These are phyloP conservation scores for Prosopocoilus inquinatus DNA, from an alignment of 2,888 invertebrate genomes.

Conservation along the genomic window DNA sequence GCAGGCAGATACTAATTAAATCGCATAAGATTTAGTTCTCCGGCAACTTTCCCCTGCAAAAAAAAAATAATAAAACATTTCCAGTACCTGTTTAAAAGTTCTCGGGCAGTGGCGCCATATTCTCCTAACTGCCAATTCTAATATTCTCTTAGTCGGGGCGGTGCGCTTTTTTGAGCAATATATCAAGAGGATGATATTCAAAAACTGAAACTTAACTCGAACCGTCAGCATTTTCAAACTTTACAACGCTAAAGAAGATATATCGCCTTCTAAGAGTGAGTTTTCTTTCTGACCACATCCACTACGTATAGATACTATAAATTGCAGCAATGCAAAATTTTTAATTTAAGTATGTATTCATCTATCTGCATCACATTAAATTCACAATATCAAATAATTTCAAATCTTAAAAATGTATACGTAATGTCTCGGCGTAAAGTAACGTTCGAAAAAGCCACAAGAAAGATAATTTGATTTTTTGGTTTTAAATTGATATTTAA, in stretches of 20 bases:
- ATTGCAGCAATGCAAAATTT: no score
- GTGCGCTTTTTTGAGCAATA: constrained; percentile 38
- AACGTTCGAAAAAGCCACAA: no score
- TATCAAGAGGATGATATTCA: constrained; percentile 47
- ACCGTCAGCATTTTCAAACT: constrained; percentile 45
- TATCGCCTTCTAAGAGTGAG: constrained; percentile 43
- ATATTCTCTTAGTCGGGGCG: constrained; percentile 27
- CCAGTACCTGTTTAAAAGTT: constrained; percentile 26
- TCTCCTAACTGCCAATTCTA: constrained; percentile 32
- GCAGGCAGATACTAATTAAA: not conserved
- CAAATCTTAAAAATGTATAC: no score
- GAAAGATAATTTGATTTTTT: no score
- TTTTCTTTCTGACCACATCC: constrained; percentile 23
- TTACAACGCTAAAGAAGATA: constrained; percentile 44
- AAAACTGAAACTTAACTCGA: constrained; percentile 46
- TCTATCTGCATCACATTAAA: no score
- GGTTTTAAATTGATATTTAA: no score
- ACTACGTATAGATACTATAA: no score
- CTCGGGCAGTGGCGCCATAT: constrained; percentile 19
- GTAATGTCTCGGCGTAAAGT: no score
- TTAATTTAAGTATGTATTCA: no score
- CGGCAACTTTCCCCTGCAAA: not conserved
- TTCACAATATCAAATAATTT: no score
- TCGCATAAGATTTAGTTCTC: not conserved
- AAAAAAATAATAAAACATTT: constrained; percentile 11